Conservation (phyloP, 1,140 invertebrate species). For the Drosophila melanica region DNA sequence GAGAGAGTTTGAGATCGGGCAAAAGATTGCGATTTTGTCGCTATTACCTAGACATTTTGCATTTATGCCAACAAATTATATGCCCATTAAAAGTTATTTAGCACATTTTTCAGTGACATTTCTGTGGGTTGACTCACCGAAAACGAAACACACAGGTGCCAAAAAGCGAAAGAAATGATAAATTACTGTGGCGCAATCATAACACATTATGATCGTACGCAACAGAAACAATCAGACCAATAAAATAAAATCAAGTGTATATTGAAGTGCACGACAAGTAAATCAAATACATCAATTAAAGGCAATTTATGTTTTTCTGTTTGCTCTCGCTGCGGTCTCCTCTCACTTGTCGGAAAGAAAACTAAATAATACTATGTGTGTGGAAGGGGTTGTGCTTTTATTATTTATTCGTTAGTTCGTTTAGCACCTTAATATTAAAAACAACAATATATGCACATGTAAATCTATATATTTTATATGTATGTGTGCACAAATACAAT, state of each 20-base stretch:
- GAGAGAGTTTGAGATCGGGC: background rate
- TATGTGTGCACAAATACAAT: background rate
- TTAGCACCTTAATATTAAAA: conserved; percentile 61
- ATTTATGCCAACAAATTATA: conserved; percentile 39
- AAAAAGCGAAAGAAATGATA: background rate
- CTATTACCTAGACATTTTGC: conserved; percentile 1
- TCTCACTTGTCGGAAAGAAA: no score
- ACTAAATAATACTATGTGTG: background rate
- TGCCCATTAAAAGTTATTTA: conserved; percentile 39
- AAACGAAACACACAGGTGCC: conserved; percentile 2
- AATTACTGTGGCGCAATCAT: conserved; percentile 9
- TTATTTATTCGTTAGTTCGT: conserved; percentile 32
- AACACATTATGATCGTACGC: background rate
- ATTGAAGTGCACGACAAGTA: no score
- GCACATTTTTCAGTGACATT: conserved; percentile 28
- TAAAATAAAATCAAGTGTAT: no score
- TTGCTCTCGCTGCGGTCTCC: no score
- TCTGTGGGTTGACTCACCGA: conserved; percentile 25
- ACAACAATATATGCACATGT: conserved; percentile 22
- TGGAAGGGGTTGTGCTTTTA: conserved; percentile 3
- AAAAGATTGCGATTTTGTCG: conserved; percentile 3
- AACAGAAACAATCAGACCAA: background rate
- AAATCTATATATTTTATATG: background rate
- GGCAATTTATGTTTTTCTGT: no score
- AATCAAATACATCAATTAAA: no score